phyloP scores from a whole-genome alignment of 1,140 invertebrate genomes.

The Panonychus citri region DNA sequence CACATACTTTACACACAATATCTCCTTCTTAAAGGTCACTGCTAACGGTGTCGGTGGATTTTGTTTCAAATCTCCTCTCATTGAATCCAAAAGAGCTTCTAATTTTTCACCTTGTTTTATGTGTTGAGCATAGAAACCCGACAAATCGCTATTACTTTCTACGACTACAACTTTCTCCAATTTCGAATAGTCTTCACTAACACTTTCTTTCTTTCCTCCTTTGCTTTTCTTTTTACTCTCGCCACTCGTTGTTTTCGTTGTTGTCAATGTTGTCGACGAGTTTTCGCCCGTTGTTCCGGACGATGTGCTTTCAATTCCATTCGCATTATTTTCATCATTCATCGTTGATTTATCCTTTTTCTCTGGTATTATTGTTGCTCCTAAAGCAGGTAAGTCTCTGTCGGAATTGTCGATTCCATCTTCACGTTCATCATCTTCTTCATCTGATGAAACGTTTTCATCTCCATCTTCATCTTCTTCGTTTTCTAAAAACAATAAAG shows the following conservation, averaged over 20 bases:
- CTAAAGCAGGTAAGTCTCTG: no score
- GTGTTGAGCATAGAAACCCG: slow-evolving; percentile 64
- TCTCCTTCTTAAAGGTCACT: slow-evolving; percentile 59
- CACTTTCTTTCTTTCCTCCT: slow-evolving; percentile 30
- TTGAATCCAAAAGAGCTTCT: slow-evolving; percentile 54
- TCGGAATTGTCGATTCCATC: no score
- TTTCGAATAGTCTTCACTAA: slow-evolving; percentile 34
- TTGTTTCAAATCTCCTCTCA: slow-evolving; percentile 56
- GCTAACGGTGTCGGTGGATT: slow-evolving; percentile 66
- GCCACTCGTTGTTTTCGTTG: background rate
- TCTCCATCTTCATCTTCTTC: slow-evolving; percentile 7
- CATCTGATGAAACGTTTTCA: slow-evolving; percentile 43
- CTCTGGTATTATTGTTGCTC: no score
- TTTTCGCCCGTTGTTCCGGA: no score
- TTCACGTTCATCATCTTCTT: slow-evolving; percentile 6
- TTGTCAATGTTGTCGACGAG: no score
- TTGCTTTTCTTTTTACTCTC: slow-evolving; percentile 15
- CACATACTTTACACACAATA: slow-evolving; percentile 63
- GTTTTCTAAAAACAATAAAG: background rate
- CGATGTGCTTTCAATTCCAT: no score
- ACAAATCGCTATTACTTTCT: slow-evolving; percentile 44
- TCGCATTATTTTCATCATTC: slow-evolving; percentile 45
- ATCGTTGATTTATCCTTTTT: background rate
- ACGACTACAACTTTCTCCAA: slow-evolving; percentile 71
- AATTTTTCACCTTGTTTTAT: slow-evolving; percentile 53